Evolutionary conservation across 1,140 invertebrate genomes (phyloP), one percentile per base, ranked within the genome.

Genomic region (Bombyx mandarina): DNA sequence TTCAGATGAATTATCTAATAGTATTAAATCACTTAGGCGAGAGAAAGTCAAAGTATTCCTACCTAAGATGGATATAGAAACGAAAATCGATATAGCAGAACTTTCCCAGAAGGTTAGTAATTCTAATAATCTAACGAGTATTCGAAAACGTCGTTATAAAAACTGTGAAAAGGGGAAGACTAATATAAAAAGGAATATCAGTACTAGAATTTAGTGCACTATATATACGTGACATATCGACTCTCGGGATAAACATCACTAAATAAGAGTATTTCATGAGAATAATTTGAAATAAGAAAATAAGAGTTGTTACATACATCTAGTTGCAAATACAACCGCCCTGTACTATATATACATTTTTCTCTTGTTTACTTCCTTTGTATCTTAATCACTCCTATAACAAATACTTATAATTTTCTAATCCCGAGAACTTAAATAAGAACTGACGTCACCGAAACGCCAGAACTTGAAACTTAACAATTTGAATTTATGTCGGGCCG

Each of bases 101-200:
- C 12, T 18, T 18, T 18, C 12, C 12, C 12, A 18, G 12, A 18
- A 18, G 12, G 12, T 18, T 18, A 18, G 12, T 18, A 18, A 18
- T 18, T 18, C 12, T 18, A 53, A 46, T 6, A 47, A 45, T 57
- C 6, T 52, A 63, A 9, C 47, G 46, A 46, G n/a, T 22, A 7
- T 46, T 50, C 6, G 48, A 45, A 3, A 57, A 51, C 3, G 45
- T 57, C n/a, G 43, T 61, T 6, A 22, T 42, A 5, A 35, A 56
- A 9, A 26, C 52, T 45, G 42, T 56, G 9, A 48, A 52, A 48
- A 43, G 47, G 54, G 58, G 56, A 60, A 52, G 9, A 22, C 7
- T 18, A 44, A 10, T 18, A 12, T 6, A 7, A n/a, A 18, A 18
- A 18, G 1, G 12, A 18, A 18, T 18, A 18, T 18, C 12, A 18